Evolutionary conservation across 2,797 vertebrate species (phyloP), one percentile per base, ranked within the genome.

Genomic region (Ceyx erithaca): DNA sequence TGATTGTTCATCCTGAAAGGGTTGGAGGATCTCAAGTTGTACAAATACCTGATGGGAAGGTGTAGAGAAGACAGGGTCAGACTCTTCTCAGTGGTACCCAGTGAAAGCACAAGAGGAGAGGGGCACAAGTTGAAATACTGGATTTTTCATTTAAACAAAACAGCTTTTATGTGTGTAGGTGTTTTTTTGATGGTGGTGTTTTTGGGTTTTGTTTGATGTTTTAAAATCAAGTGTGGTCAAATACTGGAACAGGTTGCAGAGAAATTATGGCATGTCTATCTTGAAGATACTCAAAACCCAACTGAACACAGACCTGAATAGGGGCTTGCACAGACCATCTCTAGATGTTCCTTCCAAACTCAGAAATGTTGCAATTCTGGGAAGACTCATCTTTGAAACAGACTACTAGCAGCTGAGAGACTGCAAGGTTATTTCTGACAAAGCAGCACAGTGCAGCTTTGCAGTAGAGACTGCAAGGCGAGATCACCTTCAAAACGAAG

Each of bases 71-170:
- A 46, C 37, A n/a, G 14, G 93, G 48, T 59, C 81, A 92, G 52
- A 61, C 41, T 93, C 68, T 70, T 82, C 79, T 72, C 66, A 80
- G 58, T 21, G 48, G 55, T 15, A 67, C 63, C 75, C 95, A 92
- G 41, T 31, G 84, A 68, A 70, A 87, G 85, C 89, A 92, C 41
- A 48, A 92, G 84, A 92, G 35, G 64, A 71, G 94, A 85, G 8
- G 57, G 61, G 61, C 71, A 94, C 20, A 92, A 70, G 58, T 52
- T 89, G 68, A 93, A 94, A 86, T 45, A 69, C 7, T 30, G 7
- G 26, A 69, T 72, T 23, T 79, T 64, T 55, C 59, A 79, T 19
- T 79, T 51, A 66, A 85, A 78, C 26, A 72, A 62, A 75, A 35
- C n/a, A 61, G 58, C 33, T 61, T 40, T 35, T 25, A 20, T 20